Evolutionary conservation across 1,140 invertebrate species (phyloP), one percentile per base, ranked within the genome.

Genomic region (Drosophila subobscura): DNA sequence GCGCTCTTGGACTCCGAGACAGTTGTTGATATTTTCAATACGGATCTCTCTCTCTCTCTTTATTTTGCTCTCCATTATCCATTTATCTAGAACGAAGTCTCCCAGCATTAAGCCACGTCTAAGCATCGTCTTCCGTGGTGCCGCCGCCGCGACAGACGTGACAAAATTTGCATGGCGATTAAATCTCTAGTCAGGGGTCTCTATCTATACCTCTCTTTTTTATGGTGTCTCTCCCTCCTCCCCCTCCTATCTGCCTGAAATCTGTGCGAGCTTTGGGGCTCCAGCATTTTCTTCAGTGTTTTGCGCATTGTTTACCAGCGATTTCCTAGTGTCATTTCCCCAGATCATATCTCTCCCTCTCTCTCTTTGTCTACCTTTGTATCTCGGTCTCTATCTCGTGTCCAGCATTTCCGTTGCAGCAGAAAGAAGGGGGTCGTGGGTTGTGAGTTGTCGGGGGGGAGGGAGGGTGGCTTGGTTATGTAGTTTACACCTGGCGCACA

Each of bases 301-400:
- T 71, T 72, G 66, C 77, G 66, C 74, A 68, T 88, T 78, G 84
- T 83, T 88, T 88, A 86, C 83, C 77, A 88, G 83, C 83, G 78
- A 86, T 86, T 86, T 86, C 83, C 83, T 89, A 86, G 83, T 86
- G 83, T 83, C 83, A 89, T 89, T 86, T 86, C 83, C 78, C 83
- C 76, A 76, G 76, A 71, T 75, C 66, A 52, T 75, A 55, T 59
- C 72, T 57, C 57, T 23, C 27, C 41, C 20, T 14, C 12, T 7
- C 29, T 23, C 4, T 25, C 12, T 7, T 16, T 29, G 1, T 20
- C 47, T 29, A 59, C 41, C 52, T 54, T 54, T 20, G 16, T 37
- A 22, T 63, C 23, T 25, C 20, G 6, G 16, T 23, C 27, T 33
- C 61, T 12, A 51, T 44, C 14, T 47, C 42, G 54, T 45, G 67